These are phyloP conservation scores for Campoplex capitator DNA, from an alignment of 2,888 invertebrate genomes.

Conservation along the genomic window DNA sequence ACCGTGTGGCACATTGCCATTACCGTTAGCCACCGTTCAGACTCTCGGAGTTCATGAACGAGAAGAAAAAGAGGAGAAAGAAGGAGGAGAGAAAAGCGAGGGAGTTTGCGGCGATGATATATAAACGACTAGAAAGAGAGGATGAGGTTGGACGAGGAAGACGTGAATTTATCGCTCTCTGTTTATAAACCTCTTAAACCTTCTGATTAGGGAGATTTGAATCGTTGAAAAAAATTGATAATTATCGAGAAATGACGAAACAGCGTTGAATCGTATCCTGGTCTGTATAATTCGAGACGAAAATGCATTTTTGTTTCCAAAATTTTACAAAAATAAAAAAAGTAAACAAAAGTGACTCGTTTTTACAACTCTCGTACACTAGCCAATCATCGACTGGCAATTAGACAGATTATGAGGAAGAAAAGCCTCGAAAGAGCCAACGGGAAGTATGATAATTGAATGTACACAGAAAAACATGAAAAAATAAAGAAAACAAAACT, in stretches of 20 bases:
- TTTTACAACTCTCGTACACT: slow-evolving; percentile 10
- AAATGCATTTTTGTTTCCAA: slow-evolving; percentile 5
- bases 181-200: slow-evolving; percentile 44
- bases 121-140: slow-evolving; percentile 27
- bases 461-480: slow-evolving; percentile 11
- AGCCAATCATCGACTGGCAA: slow-evolving; percentile 11
- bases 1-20: slow-evolving; percentile 67
- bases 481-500: background rate
- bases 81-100: slow-evolving; percentile 40
- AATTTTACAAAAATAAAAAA: background rate
- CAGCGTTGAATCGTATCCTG: background rate
- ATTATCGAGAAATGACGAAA: background rate
- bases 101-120: slow-evolving; percentile 52
- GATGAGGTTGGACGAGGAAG: background rate
- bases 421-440: slow-evolving; percentile 25
- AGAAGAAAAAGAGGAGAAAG: slow-evolving; percentile 38
- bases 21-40: slow-evolving; percentile 66
- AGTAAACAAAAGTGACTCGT: background rate
- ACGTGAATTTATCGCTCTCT: slow-evolving; percentile 53
- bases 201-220: slow-evolving; percentile 8
- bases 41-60: slow-evolving; percentile 51
- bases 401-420: slow-evolving; percentile 31
- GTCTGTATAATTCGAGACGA: background rate
- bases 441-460: slow-evolving; percentile 48
- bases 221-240: slow-evolving; percentile 4